These are phyloP conservation scores for Ectropis grisescens DNA, from an alignment of 1,140 invertebrate species.

Conservation along the genomic window DNA sequence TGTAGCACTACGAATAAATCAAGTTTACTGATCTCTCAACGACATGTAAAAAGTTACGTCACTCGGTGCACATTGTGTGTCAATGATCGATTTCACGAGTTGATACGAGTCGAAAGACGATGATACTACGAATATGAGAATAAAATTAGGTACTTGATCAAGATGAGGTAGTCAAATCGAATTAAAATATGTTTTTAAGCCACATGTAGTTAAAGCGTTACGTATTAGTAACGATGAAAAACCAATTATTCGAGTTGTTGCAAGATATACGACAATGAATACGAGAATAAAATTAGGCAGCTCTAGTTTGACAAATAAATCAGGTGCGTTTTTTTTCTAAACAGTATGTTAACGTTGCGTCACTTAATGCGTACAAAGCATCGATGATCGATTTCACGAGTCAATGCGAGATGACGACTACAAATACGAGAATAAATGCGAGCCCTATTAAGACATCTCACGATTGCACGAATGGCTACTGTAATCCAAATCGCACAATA, in stretches of 20 bases:
- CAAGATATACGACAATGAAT: no score
- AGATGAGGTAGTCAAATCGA: no score
- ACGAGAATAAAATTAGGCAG: no score
- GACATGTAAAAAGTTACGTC: constrained; percentile 28
- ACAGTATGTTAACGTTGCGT: no score
- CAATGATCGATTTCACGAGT: constrained; percentile 31
- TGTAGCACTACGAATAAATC: constrained; percentile 24
- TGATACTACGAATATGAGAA: constrained; percentile 18
- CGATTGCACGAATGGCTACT: constrained; percentile 12
- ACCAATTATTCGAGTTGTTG: neutral
- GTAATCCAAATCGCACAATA: constrained; percentile 19
- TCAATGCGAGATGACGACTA: constrained; percentile 20
- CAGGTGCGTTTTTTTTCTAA: no score
- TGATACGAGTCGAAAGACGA: constrained; percentile 18
- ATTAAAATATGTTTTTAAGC: no score
- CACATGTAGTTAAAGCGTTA: no score
- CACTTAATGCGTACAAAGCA: no score
- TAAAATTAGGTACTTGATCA: no score
- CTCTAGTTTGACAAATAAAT: no score
- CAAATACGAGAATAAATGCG: constrained; percentile 16
- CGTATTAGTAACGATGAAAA: no score
- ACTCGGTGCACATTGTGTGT: constrained; percentile 24
- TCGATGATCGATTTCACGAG: constrained; percentile 31
- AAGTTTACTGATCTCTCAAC: constrained; percentile 19
- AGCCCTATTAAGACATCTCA: constrained; percentile 19